phyloP scores from a whole-genome alignment of 53 echinoderm and acorn worm species.

The Echinometra lucunter region DNA sequence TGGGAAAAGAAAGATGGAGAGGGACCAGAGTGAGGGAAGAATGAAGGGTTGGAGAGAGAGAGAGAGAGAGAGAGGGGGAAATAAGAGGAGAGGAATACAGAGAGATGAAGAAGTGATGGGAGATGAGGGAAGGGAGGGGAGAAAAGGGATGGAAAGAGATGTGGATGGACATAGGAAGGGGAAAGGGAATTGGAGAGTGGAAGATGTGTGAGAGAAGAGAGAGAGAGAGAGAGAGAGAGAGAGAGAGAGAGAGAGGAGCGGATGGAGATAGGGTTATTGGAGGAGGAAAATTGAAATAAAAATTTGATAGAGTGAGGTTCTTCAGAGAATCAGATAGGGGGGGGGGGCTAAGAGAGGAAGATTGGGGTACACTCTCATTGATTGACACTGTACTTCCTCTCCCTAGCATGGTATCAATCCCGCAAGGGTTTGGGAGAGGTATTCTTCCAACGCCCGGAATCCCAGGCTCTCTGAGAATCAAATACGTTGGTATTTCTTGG shows the following conservation, averaged over 20 bases:
- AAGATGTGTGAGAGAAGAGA: too few relatives aligned
- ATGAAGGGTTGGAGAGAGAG: not conserved
- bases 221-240: too few relatives aligned
- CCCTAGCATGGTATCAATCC: constrained; percentile 21
- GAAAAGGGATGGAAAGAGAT: not conserved
- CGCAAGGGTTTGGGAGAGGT: constrained; percentile 28
- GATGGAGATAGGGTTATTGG: too few relatives aligned
- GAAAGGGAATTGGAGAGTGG: too few relatives aligned
- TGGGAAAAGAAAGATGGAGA: not conserved
- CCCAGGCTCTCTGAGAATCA: constrained; percentile 13
- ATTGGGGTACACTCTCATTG: constrained; percentile 10
- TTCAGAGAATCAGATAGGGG: too few relatives aligned
- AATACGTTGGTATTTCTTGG: constrained; percentile 55
- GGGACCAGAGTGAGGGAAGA: not conserved
- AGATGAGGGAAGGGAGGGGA: not conserved
- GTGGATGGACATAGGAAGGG: not conserved
- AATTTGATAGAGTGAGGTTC: too few relatives aligned
- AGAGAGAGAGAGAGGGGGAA: not conserved
- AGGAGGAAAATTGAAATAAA: too few relatives aligned
- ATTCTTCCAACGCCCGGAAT: constrained; percentile 51
- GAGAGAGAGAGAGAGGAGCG: too few relatives aligned
- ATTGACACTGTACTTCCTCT: constrained; percentile 39
- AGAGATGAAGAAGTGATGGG: not conserved
- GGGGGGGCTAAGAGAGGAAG: not conserved
- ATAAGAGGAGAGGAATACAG: not conserved